Conservation (phyloP, 37 sponge, comb jelly and placozoan species). For the Agelas oroides region DNA sequence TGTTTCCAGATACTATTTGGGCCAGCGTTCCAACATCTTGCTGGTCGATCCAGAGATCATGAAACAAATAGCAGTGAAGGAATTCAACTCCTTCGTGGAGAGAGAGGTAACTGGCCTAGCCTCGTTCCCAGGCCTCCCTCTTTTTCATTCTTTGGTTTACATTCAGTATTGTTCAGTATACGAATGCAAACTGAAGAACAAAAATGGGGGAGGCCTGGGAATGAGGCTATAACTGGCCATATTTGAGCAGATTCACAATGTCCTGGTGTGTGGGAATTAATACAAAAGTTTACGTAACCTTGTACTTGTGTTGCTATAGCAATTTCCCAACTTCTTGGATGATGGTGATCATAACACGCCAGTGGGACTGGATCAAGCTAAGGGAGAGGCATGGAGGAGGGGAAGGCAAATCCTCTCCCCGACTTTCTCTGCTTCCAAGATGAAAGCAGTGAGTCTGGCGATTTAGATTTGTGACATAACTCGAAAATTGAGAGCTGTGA, state of each 20-base stretch:
- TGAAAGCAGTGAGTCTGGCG: constrained; percentile 55
- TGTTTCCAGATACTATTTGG: background rate
- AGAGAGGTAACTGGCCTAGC: background rate
- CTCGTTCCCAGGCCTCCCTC: no score
- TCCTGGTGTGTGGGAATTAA: no score
- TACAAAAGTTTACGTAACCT: no score
- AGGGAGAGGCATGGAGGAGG: constrained; percentile 60
- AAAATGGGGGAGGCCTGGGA: no score
- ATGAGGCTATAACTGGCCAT: no score
- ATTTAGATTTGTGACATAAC: no score
- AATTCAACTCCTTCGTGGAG: background rate
- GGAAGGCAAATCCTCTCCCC: constrained; percentile 65
- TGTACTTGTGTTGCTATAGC: background rate
- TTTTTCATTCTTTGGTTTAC: no score
- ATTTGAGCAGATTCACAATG: no score
- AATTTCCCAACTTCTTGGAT: constrained; percentile 7
- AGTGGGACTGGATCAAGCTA: constrained; percentile 41
- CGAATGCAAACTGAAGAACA: no score
- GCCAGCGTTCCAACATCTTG: background rate
- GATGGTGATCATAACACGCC: background rate
- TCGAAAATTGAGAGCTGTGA: no score
- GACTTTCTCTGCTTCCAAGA: constrained; percentile 65
- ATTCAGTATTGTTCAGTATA: no score
- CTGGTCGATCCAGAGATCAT: background rate
- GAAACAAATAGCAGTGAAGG: background rate